Evolutionary conservation across 2,113 vertebrate genomes (phyloP).

Genomic region (Dissostichus mawsoni): DNA sequence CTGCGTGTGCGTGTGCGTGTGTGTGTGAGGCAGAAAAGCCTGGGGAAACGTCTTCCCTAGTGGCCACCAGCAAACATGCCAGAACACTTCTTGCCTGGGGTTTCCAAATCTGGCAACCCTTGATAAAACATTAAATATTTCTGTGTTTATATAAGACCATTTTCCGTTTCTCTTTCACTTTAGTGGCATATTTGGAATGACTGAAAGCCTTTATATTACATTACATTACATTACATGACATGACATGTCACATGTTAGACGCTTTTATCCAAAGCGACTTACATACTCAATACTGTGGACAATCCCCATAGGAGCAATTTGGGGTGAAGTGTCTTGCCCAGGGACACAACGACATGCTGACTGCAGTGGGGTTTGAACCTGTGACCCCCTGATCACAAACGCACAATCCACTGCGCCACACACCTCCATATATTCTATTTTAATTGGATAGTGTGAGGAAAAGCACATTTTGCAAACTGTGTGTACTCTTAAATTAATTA

Average conservation of each 20-base stretch:
- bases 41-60: slow-evolving; percentile 77
- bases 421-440: too few relatives aligned
- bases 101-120: background rate
- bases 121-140: background rate
- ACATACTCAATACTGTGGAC: too few relatives aligned
- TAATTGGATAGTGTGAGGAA: background rate
- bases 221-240: too few relatives aligned
- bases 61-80: slow-evolving; percentile 49
- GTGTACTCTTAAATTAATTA: background rate
- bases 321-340: too few relatives aligned
- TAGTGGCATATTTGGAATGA: background rate
- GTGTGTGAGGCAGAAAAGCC: slow-evolving; percentile 9
- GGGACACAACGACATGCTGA: too few relatives aligned
- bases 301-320: too few relatives aligned
- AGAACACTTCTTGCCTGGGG: background rate
- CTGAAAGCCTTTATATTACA: background rate
- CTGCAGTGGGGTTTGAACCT: too few relatives aligned
- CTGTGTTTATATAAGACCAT: background rate
- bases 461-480: background rate
- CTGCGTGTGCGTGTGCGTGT: background rate
- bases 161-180: background rate
- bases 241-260: too few relatives aligned
- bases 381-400: too few relatives aligned
- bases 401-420: too few relatives aligned
- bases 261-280: too few relatives aligned